These are phyloP conservation scores for Acanthosoma haemorrhoidale DNA, from an alignment of 2,888 invertebrate genomes.

Conservation along the genomic window DNA sequence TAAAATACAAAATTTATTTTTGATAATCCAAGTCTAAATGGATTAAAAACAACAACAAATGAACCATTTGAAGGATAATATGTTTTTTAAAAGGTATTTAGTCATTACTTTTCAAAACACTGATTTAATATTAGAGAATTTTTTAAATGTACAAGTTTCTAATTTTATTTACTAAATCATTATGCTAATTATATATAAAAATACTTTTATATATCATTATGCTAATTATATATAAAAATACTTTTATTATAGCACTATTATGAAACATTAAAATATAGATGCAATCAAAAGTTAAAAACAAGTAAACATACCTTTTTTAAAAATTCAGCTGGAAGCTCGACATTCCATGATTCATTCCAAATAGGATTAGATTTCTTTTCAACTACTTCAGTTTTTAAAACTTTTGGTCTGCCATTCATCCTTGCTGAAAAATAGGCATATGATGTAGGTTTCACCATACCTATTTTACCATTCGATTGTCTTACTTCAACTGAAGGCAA, in stretches of 20 bases:
- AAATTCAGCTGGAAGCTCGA: conserved; percentile 32
- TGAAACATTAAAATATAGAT: background rate
- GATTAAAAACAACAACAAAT: too few relatives aligned
- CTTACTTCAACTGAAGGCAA: conserved; percentile 43
- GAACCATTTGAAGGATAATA: too few relatives aligned
- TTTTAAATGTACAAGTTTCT: too few relatives aligned
- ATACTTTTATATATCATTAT: background rate
- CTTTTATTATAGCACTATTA: background rate
- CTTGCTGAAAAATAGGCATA: conserved; percentile 21
- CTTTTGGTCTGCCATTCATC: background rate
- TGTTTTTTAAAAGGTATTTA: too few relatives aligned
- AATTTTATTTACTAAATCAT: too few relatives aligned
- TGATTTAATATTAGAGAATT: too few relatives aligned
- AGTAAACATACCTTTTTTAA: conserved; percentile 32
- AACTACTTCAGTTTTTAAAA: conserved; percentile 52
- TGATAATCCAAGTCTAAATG: too few relatives aligned
- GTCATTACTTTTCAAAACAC: too few relatives aligned
- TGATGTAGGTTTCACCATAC: conserved; percentile 18
- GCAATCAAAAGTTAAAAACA: background rate
- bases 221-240: background rate
- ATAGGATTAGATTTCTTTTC: conserved; percentile 51
- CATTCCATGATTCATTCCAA: conserved; percentile 35
- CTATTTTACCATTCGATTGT: background rate
- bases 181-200: background rate
- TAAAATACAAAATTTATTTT: too few relatives aligned